These are phyloP conservation scores for Sarotherodon lohbergeri DNA, from an alignment of 2,113 vertebrate species.

Conservation along the genomic window DNA sequence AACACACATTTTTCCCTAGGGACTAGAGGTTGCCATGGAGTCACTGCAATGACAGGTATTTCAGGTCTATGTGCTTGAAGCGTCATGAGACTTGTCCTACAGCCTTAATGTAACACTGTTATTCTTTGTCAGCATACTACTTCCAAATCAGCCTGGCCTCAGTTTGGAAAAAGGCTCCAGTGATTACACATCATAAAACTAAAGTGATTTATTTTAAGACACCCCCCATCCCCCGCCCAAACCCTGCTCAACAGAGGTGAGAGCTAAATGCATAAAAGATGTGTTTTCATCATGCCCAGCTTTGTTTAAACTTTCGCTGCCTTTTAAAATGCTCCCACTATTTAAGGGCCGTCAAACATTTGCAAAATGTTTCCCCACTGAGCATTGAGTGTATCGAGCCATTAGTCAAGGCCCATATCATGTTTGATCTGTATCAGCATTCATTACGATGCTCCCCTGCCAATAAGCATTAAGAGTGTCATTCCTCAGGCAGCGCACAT, in stretches of 20 bases:
- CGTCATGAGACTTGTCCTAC: background rate
- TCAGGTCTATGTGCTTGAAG: background rate
- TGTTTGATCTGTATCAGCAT: background rate
- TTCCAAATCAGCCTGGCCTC: background rate
- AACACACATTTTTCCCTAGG: background rate
- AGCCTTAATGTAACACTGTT: background rate
- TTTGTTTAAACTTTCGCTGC: background rate
- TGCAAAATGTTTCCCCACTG: background rate
- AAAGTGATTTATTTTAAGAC: slow-evolving; percentile 17
- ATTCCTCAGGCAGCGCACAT: background rate
- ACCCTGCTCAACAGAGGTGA: background rate
- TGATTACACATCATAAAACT: background rate
- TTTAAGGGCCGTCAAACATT: slow-evolving; percentile 20
- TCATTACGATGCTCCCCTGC: background rate
- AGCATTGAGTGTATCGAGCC: background rate
- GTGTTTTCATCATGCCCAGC: background rate
- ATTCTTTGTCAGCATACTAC: background rate
- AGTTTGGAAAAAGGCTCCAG: background rate
- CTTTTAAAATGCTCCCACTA: background rate
- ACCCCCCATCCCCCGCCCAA: background rate
- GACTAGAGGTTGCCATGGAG: background rate
- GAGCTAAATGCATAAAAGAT: slow-evolving; percentile 17
- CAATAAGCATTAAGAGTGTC: background rate
- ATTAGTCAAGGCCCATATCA: background rate
- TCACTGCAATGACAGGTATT: background rate